Evolutionary conservation across 1,140 invertebrate genomes (phyloP).

Genomic region (Glomeris maerens): DNA sequence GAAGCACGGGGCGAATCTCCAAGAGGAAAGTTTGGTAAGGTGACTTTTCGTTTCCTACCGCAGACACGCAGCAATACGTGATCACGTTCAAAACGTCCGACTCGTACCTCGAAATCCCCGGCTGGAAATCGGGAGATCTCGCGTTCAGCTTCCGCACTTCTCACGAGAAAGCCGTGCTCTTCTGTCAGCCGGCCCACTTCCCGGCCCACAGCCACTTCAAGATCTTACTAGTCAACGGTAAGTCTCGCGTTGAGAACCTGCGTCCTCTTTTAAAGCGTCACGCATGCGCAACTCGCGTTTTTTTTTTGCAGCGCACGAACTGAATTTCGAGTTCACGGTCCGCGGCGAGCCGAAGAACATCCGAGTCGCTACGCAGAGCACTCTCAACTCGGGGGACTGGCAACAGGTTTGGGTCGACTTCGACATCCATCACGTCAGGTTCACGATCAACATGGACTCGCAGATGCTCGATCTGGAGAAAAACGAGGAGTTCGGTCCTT

Average conservation of each 20-base stretch:
- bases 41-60: slow-evolving; percentile 9
- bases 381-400: slow-evolving; percentile 82
- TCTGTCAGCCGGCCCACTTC: slow-evolving; percentile 77
- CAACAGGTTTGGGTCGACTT: slow-evolving; percentile 59
- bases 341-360: slow-evolving; percentile 53
- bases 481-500: slow-evolving; percentile 76
- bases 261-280: not conserved
- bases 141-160: slow-evolving; percentile 85
- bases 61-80: slow-evolving; percentile 80
- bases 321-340: slow-evolving; percentile 79
- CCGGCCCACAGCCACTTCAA: slow-evolving; percentile 79
- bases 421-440: slow-evolving; percentile 82
- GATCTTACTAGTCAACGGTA: slow-evolving; percentile 67
- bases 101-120: slow-evolving; percentile 78
- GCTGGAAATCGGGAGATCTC: slow-evolving; percentile 80
- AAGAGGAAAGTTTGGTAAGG: slow-evolving; percentile 12
- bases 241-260: slow-evolving; percentile 19
- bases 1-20: too few relatives aligned
- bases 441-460: slow-evolving; percentile 77
- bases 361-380: slow-evolving; percentile 59
- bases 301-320: slow-evolving; percentile 47
- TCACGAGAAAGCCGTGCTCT: slow-evolving; percentile 66
- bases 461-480: slow-evolving; percentile 68
- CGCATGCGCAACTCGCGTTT: not conserved
- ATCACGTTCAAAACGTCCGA: slow-evolving; percentile 84